Evolutionary conservation across 2,113 vertebrate species (phyloP), one percentile per base, ranked within the genome.

Genomic region (Polypterus bichir): DNA sequence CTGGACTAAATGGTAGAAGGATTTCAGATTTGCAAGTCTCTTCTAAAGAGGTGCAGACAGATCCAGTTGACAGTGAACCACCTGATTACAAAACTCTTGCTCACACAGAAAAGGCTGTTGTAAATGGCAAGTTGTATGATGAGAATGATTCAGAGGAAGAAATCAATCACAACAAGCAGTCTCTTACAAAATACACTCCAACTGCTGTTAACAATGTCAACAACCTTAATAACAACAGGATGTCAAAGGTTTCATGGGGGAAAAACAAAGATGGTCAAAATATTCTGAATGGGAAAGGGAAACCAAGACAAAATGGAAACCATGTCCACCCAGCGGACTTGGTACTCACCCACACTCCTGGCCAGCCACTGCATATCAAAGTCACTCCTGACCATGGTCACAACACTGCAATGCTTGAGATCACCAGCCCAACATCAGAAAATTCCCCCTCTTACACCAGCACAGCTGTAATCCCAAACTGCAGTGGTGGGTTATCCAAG

Each of bases 1-100:
- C 93, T 0, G 70, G 83, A 66, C 83, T 94, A 77, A 97, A 94
- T 1, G 93, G 95, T 58, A 89, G 90, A 62, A 91, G 92, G 68
- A 87, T 94, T 67, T 94, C 93, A 9, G 93, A 99, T 71, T 81
- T 94, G 46, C 92, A 93, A 10, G 80, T 89, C 54, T 84, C 89
- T 70, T 90, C 92, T 62, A 97, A 93, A 75, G 94, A 97, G 73
- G 91, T 98, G 60, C 95, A 99, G 69, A 99, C 94, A 9, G 95
- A 99, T 67, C 75, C 83, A 59, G 64, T 64, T 49, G 91, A 95
- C 60, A 84, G 71, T 27, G 79, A 88, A 69, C 82, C 89, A 7
- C 86, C 88, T 0, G 87, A 87, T 69, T 87, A 87, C 60, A 91
- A 86, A 74, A 88, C 83, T 5, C 76, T 87, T 54, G 76, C 85